Base-by-base conservation (phyloP, 2,113 vertebrate genomes). In the Lathamus discolor region DNA sequence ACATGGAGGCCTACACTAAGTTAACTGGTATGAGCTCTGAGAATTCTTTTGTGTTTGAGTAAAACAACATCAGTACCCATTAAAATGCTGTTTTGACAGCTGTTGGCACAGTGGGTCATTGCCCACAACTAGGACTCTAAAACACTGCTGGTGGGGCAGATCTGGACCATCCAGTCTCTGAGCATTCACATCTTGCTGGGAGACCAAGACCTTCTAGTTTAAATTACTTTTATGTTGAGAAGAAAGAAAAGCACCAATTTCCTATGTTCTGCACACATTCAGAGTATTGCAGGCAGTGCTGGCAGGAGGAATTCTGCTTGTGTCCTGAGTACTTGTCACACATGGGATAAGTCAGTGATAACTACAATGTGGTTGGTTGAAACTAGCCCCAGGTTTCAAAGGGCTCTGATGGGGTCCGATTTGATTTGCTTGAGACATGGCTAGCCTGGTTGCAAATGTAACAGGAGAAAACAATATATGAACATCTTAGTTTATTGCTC, bases 1-100 rank as follows among this genome's bases (percentile, higher is more conserved):
- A 99, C 96, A 99, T 99, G 99, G 98, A 98, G 97, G 99, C 99
- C 62, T 99, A 99, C 97, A 98, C 98, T 70, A 99, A 99, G 76
- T 97, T 99, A 6, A 99, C 99, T 93, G 99, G 99, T 99, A 86
- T 92, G 98, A 93, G 14, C 6, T 55, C 59, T 86, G 35, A 24
- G 24, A 57, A 25, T 39, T 41, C 10, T 39, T 37, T 57, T 57
- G 48, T 70, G 0, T 28, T 44, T 27, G 52, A 44, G 52, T 55
- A 35, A 31, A 64, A 86, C n/a, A 83, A 41, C 54, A 6, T 12
- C 17, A 80, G 2, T 54, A 16, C 20, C 33, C 62, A 17, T 43
- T 81, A 66, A 25, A 83, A 44, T n/a, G 39, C 17, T 28, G 6
- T 0, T 62, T 59, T 61, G 73, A 59, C 25, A 70, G 43, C 43